Conservation (phyloP, 2,797 vertebrate species). For the Sebastes oblongus region DNA sequence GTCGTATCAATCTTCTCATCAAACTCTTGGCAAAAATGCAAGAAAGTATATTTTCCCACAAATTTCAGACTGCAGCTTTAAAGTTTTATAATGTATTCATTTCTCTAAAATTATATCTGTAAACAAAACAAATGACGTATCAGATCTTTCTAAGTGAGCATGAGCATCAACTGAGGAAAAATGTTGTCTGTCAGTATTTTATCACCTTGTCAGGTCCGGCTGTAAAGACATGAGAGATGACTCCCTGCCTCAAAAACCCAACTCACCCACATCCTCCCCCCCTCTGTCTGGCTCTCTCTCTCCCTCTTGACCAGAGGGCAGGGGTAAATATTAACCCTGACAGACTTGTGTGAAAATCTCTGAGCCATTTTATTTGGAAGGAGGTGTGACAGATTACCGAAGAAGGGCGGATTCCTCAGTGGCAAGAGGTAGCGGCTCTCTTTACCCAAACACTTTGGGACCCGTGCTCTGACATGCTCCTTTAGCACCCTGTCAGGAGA, state of each 20-base stretch:
- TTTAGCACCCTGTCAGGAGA: constrained; percentile 85
- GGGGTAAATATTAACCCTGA: constrained; percentile 89
- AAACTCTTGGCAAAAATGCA: neutral
- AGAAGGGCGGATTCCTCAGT: constrained; percentile 82
- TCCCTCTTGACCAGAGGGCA: constrained; percentile 74
- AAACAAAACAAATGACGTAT: neutral
- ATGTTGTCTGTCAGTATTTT: constrained; percentile 10
- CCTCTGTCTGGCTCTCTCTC: constrained; percentile 9
- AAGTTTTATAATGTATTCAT: neutral
- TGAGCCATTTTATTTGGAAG: constrained; percentile 81
- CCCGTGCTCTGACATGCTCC: constrained; percentile 83
- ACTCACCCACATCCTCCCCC: constrained; percentile 35
- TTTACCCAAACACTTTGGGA: constrained; percentile 80
- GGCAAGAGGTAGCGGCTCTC: constrained; percentile 79
- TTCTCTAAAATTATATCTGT: neutral
- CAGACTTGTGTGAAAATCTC: constrained; percentile 86
- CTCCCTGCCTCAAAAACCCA: constrained; percentile 23
- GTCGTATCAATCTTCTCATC: neutral
- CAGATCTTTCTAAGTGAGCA: neutral
- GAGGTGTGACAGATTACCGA: constrained; percentile 84
- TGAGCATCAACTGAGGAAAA: neutral
- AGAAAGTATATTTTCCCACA: neutral
- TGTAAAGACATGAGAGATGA: constrained; percentile 42
- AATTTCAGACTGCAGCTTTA: neutral
- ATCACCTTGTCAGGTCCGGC: constrained; percentile 13